Evolutionary conservation across 2,888 invertebrate genomes (phyloP).

Genomic region (Acanthosepion lycidas): DNA sequence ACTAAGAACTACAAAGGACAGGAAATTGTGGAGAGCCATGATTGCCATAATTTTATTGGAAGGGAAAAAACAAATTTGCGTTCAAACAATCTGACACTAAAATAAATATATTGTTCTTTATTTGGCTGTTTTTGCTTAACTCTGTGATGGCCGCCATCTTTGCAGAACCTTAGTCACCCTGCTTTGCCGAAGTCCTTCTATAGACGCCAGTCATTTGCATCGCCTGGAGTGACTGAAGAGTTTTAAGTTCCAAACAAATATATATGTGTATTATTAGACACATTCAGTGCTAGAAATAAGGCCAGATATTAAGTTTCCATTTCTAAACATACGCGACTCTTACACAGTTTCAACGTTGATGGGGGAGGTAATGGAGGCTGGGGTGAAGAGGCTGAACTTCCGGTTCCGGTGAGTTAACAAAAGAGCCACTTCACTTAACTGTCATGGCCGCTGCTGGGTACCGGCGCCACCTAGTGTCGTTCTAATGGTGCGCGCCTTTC

Average conservation of each 20-base stretch:
- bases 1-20: too few relatives aligned
- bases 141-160: background rate
- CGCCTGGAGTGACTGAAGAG: background rate
- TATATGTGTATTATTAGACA: background rate
- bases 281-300: background rate
- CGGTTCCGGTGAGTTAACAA: slow-evolving; percentile 21
- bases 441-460: slow-evolving; percentile 23
- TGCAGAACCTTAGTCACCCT: background rate
- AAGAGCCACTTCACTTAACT: slow-evolving; percentile 20
- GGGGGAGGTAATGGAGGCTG: background rate
- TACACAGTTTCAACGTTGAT: background rate
- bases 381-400: background rate
- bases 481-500: background rate
- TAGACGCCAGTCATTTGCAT: background rate
- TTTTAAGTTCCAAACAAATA: background rate
- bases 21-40: too few relatives aligned
- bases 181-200: background rate
- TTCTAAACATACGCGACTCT: background rate
- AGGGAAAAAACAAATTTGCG: too few relatives aligned
- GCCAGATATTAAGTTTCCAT: slow-evolving; percentile 6
- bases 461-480: slow-evolving; percentile 33
- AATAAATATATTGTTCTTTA: too few relatives aligned
- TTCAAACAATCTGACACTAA: too few relatives aligned
- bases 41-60: too few relatives aligned
- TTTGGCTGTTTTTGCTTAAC: background rate